Evolutionary conservation across 2,113 vertebrate species (phyloP).

Genomic region (Pygathrix nemaeus): DNA sequence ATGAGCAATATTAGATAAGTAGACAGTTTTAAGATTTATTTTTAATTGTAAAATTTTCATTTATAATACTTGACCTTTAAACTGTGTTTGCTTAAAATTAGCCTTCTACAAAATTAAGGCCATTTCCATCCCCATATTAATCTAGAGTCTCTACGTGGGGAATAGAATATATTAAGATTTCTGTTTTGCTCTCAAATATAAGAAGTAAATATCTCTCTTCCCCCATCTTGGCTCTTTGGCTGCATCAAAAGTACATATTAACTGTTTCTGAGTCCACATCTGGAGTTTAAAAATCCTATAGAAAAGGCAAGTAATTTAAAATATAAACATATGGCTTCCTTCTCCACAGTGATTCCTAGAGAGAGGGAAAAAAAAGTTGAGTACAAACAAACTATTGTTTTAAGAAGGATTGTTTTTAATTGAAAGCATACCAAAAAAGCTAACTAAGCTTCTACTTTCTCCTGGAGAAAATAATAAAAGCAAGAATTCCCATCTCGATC

Average conservation of each 20-base stretch:
- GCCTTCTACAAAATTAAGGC: neutral
- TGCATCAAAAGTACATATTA: constrained; percentile 18
- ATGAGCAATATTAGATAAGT: neutral
- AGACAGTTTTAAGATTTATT: neutral
- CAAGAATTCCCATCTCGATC: neutral
- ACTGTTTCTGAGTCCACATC: constrained; percentile 57
- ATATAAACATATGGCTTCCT: constrained; percentile 60
- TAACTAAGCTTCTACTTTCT: constrained; percentile 63
- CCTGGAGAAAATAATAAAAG: constrained; percentile 45
- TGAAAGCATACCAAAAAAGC: constrained; percentile 38
- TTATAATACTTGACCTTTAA: neutral
- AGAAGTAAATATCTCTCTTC: neutral
- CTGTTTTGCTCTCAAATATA: neutral
- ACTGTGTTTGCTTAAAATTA: neutral
- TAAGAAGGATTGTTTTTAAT: constrained; percentile 39
- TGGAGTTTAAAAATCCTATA: constrained; percentile 45
- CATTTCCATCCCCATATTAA: neutral
- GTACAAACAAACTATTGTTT: constrained; percentile 60
- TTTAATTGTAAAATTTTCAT: neutral
- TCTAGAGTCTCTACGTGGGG: neutral
- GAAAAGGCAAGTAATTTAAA: constrained; percentile 70
- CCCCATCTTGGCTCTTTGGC: neutral
- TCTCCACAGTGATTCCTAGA: constrained; percentile 37
- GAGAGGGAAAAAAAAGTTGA: neutral
- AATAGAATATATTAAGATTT: constrained; percentile 26